Evolutionary conservation across 1,140 invertebrate species (phyloP).

Genomic region (Thaumetopoea pityocampa): DNA sequence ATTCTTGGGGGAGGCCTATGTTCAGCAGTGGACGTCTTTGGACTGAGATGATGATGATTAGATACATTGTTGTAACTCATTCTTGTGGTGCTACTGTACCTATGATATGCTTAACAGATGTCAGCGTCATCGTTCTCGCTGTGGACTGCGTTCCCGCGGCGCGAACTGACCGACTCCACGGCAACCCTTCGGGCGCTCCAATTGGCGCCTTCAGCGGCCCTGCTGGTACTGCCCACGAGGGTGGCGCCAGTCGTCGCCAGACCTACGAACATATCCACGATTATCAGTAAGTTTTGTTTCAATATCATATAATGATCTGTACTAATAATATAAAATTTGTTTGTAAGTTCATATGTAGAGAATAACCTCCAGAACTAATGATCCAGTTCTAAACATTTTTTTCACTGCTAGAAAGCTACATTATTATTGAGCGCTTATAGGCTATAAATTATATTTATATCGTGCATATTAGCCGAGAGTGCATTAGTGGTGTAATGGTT

Average conservation of each 20-base stretch:
- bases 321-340: not conserved
- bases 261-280: constrained; percentile 11
- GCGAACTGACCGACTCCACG: constrained; percentile 81
- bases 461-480: too few relatives aligned
- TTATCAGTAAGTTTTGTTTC: constrained; percentile 32
- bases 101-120: too few relatives aligned
- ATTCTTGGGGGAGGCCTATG: constrained; percentile 63
- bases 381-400: too few relatives aligned
- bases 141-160: constrained; percentile 87
- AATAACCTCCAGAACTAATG: too few relatives aligned
- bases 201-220: constrained; percentile 86
- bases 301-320: not conserved
- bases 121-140: constrained; percentile 73
- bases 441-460: too few relatives aligned
- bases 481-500: too few relatives aligned
- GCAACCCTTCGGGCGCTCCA: constrained; percentile 81
- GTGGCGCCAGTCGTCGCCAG: constrained; percentile 7
- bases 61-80: not conserved
- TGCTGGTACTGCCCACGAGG: constrained; percentile 84
- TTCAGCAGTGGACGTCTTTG: not conserved
- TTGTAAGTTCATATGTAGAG: too few relatives aligned
- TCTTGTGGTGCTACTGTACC: too few relatives aligned
- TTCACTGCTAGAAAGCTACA: too few relatives aligned
- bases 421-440: too few relatives aligned
- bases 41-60: not conserved